Evolutionary conservation across 2,113 vertebrate species (phyloP), one percentile per base, ranked within the genome.

Genomic region (Nanorana parkeri): DNA sequence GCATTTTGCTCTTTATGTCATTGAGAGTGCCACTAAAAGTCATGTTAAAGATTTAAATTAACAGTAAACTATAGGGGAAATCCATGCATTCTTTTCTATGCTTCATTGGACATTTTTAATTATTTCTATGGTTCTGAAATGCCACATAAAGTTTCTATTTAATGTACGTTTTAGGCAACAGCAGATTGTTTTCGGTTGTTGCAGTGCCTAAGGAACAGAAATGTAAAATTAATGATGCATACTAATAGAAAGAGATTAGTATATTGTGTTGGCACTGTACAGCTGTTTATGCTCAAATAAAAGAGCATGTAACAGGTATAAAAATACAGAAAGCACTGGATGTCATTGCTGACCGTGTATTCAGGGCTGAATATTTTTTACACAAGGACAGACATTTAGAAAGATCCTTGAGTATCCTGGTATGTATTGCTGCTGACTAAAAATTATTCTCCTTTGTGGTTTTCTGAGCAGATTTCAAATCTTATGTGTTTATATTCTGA

Each of bases 171-270:
- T 72, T 75, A 75, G 26, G 28, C 26, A 60, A 29, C 17, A 60
- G 15, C 15, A 24, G 21, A 68, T 58, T 20, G 65, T 68, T 58
- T 79, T 65, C 64, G 68, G 77, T 68, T 79, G 65, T 79, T 68
- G 76, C 76, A 78, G 41, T 67, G 24, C 52, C 66, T 80, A 71
- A 69, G 69, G 78, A 56, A 80, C 78, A 80, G 55, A 69, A 28
- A 69, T 24, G 21, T 80, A 60, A 80, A 80, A 80, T 69, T 80
- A 69, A 80, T 80, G 67, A 61, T 26, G 78, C 66, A 47, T 69
- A n/a, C 67, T 47, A 80, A 80, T 60, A 17, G 29, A 61, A 41
- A 17, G 66, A 16, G 68, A 60, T 41, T 71, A 41, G 32, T 61
- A 11, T 20, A 80, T 80, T 56, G 32, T 61, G 32, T 26, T 47